Percentiles rank a stretch among this genome's conserved stretches.
Conservation (phyloP, 2,113 vertebrate species). For the Otocyon megalotis region DNA sequence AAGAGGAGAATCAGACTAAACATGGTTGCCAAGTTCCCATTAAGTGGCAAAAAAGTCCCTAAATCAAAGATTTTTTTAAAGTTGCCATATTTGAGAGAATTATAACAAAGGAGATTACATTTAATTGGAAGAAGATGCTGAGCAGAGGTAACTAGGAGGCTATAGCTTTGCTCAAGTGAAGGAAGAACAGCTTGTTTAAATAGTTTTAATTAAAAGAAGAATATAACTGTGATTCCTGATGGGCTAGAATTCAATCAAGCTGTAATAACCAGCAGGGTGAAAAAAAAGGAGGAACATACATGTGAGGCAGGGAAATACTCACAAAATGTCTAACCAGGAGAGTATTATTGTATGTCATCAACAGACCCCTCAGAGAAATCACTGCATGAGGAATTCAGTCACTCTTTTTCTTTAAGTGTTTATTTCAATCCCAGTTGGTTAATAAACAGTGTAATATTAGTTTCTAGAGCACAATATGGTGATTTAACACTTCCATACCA, state of each 20-base stretch:
- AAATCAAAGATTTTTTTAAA: not conserved
- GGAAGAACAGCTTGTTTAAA: conserved; percentile 21
- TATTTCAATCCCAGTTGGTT: not conserved
- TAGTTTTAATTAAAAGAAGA: conserved; percentile 62
- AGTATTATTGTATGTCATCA: not conserved
- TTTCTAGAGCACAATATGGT: not conserved
- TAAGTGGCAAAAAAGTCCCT: not conserved
- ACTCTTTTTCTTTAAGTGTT: not conserved
- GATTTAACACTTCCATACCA: not conserved
- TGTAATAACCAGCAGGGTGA: not conserved
- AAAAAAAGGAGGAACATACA: not conserved
- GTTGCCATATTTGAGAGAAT: not conserved
- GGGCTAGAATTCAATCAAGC: conserved; percentile 48
- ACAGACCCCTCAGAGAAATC: not conserved
- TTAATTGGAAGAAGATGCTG: conserved; percentile 11
- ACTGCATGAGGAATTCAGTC: not conserved
- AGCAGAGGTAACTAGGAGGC: not conserved
- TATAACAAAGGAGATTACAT: not conserved
- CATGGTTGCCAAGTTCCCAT: not conserved
- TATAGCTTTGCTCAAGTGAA: not conserved
- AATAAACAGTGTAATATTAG: not conserved
- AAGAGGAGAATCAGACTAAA: not conserved
- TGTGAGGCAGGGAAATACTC: not conserved
- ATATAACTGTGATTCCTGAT: conserved; percentile 36
- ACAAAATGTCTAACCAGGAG: not conserved